phyloP scores from a whole-genome alignment of 2,113 vertebrate genomes.

The Motacilla tschutschensis region DNA sequence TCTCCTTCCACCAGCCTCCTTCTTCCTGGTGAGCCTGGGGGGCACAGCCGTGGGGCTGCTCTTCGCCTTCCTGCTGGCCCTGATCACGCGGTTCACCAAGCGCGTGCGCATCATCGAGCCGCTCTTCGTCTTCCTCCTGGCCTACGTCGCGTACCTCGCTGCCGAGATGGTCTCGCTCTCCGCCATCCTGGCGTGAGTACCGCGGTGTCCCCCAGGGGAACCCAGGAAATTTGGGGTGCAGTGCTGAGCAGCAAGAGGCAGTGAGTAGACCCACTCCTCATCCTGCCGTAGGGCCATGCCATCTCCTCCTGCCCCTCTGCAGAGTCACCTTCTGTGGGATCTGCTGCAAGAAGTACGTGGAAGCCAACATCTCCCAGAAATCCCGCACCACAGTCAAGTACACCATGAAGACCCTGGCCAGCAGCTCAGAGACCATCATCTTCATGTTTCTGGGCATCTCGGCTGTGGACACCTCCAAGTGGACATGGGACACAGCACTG shows the following conservation, averaged over 20 bases:
- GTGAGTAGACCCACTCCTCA: not conserved
- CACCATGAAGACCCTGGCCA: constrained; percentile 96
- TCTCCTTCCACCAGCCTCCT: constrained; percentile 82
- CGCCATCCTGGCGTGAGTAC: constrained; percentile 93
- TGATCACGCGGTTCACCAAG: constrained; percentile 95
- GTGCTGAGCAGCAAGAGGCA: not conserved
- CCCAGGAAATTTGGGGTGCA: not conserved
- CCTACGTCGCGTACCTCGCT: constrained; percentile 92
- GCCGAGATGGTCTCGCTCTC: constrained; percentile 94
- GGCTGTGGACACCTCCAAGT: constrained; percentile 93
- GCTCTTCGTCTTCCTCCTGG: constrained; percentile 91
- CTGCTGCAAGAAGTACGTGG: constrained; percentile 95
- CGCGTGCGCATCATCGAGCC: constrained; percentile 97
- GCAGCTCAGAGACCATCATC: constrained; percentile 95
- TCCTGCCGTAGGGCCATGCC: not conserved
- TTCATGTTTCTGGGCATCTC: constrained; percentile 97
- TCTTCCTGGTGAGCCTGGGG: constrained; percentile 93
- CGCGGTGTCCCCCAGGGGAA: accelerated
- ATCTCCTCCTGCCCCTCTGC: constrained; percentile 3
- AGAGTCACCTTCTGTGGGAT: constrained; percentile 95
- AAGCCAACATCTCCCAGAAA: constrained; percentile 97
- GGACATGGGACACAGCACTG: constrained; percentile 95
- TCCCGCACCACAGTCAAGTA: constrained; percentile 95
- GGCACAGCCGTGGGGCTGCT: constrained; percentile 91
- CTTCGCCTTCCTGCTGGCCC: constrained; percentile 90